Evolutionary conservation across 2,113 vertebrate genomes (phyloP).

Genomic region (Actenoides lindsayi): DNA sequence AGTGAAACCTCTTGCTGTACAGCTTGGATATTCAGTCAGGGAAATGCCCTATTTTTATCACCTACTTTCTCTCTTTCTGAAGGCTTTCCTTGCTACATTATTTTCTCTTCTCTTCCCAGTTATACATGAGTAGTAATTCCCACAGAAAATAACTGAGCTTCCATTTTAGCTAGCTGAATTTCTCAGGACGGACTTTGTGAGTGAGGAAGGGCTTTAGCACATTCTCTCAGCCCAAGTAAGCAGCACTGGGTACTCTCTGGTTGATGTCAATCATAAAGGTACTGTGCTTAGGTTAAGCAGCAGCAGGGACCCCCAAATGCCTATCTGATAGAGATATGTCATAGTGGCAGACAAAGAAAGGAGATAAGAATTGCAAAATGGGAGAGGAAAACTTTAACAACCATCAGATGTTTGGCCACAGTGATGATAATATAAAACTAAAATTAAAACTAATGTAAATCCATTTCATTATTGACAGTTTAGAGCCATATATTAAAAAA

Average conservation of each 20-base stretch:
- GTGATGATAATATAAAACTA: background rate
- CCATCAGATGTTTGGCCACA: background rate
- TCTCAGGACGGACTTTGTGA: slow-evolving; percentile 18
- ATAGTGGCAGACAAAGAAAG: slow-evolving; percentile 23
- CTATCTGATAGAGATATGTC: background rate
- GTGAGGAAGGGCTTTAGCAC: background rate
- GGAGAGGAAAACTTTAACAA: background rate
- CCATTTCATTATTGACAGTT: background rate
- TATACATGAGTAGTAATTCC: slow-evolving; percentile 57
- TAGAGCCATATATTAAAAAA: background rate
- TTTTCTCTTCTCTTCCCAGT: slow-evolving; percentile 50
- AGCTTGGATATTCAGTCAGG: slow-evolving; percentile 65
- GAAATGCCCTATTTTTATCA: slow-evolving; percentile 73
- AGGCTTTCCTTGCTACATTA: slow-evolving; percentile 51
- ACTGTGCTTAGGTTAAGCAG: slow-evolving; percentile 8
- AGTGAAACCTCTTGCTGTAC: slow-evolving; percentile 45
- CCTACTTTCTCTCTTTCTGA: slow-evolving; percentile 66
- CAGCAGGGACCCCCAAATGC: background rate
- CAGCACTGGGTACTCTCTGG: background rate
- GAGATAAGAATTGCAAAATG: background rate
- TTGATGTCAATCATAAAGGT: slow-evolving; percentile 4
- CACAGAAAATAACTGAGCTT: slow-evolving; percentile 59
- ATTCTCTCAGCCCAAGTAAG: background rate
- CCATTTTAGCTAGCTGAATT: slow-evolving; percentile 56
- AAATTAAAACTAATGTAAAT: background rate